phyloP scores from a whole-genome alignment of 2,797 vertebrate genomes.

The Chaetophractus vellerosus region DNA sequence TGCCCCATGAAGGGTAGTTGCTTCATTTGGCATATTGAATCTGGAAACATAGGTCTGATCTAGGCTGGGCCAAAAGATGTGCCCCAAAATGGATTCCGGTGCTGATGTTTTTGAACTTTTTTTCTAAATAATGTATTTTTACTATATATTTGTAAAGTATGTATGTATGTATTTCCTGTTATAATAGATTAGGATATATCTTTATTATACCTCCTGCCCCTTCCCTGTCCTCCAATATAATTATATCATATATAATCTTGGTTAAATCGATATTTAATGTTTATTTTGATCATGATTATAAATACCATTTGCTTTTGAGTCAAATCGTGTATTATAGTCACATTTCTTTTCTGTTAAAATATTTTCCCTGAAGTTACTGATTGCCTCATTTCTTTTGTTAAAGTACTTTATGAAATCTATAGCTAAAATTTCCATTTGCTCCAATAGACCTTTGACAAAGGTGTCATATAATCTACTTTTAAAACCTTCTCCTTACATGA shows the following conservation, averaged over 20 bases:
- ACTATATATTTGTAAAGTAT: neutral
- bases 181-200: neutral
- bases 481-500: conserved; percentile 78
- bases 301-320: neutral
- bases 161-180: neutral
- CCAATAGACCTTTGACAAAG: conserved; percentile 5
- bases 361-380: conserved; percentile 40
- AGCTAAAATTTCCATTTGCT: conserved; percentile 1
- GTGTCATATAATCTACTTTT: neutral
- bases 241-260: neutral
- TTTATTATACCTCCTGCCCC: neutral
- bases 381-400: neutral
- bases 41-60: conserved; percentile 32
- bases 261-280: neutral
- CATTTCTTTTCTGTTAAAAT: conserved; percentile 46
- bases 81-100: conserved; percentile 78
- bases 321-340: conserved; percentile 22
- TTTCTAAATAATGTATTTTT: neutral
- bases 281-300: conserved; percentile 49
- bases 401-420: conserved; percentile 1
- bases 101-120: conserved; percentile 84
- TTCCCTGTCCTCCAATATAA: neutral
- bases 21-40: conserved; percentile 81
- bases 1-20: conserved; percentile 47
- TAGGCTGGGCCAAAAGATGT: conserved; percentile 62